Evolutionary conservation across 64 coral and sea anemone species (phyloP).

Genomic region (Pocillopora damicornis): DNA sequence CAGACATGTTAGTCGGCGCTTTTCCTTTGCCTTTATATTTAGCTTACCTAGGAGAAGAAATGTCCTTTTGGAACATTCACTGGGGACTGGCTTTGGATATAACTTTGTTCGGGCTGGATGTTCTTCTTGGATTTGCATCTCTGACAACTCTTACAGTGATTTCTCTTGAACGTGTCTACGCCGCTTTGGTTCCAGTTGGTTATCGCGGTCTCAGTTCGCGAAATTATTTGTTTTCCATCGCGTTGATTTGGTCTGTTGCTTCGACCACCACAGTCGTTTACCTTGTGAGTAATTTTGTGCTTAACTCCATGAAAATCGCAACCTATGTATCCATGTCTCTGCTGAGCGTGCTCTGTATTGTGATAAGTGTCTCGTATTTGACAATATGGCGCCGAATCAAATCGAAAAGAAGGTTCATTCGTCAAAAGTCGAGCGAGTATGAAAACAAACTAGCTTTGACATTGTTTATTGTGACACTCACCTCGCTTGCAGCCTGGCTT

Average conservation of each 20-base stretch:
- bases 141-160: constrained; percentile 42
- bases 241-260: constrained; percentile 26
- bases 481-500: constrained; percentile 42
- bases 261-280: neutral
- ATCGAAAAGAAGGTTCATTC: constrained; percentile 16
- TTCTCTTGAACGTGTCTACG: constrained; percentile 57
- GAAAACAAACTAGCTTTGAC: constrained; percentile 56
- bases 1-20: constrained; percentile 44
- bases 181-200: constrained; percentile 32
- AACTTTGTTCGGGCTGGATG: constrained; percentile 22
- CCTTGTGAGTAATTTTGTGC: constrained; percentile 14
- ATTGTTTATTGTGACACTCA: constrained; percentile 50
- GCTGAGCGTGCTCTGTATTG: constrained; percentile 3
- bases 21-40: constrained; percentile 31
- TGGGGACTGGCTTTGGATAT: neutral
- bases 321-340: constrained; percentile 38
- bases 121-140: constrained; percentile 34
- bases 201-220: constrained; percentile 3
- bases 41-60: neutral
- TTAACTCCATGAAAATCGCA: constrained; percentile 1
- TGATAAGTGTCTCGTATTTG: constrained; percentile 41
- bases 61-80: neutral
- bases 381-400: constrained; percentile 41
- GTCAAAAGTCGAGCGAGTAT: constrained; percentile 37
- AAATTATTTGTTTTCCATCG: constrained; percentile 28